Percentiles rank a stretch among this genome's conserved stretches.
Conservation (phyloP, 2,113 vertebrate species). For the Emberiza fucata region DNA sequence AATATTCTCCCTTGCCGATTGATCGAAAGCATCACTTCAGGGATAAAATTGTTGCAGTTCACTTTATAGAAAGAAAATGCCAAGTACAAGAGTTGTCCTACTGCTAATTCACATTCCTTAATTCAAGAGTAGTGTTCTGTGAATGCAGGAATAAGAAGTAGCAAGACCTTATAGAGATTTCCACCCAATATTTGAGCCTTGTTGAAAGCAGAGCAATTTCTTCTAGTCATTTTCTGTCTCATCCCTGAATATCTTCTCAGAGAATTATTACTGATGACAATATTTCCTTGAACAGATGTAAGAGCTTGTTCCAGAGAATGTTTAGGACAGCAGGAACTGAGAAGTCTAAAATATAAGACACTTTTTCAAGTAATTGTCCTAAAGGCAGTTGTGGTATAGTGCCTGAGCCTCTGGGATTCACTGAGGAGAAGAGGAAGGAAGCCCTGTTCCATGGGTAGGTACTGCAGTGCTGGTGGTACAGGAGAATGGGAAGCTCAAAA, state of each 20-base stretch:
- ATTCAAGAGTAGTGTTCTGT: neutral
- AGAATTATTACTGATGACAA: neutral
- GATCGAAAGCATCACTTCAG: neutral
- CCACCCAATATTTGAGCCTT: neutral
- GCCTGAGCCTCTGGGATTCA: neutral
- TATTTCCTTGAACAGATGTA: neutral
- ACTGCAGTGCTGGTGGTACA: neutral
- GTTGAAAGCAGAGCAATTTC: neutral
- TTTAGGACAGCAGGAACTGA: neutral
- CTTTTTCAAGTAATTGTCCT: neutral
- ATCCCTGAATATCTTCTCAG: neutral
- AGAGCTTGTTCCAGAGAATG: neutral
- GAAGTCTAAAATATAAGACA: neutral
- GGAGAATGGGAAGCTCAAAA: neutral
- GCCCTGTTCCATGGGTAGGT: neutral
- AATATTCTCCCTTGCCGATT: neutral
- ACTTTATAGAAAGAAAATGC: neutral
- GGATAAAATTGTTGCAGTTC: neutral
- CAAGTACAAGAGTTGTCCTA: neutral
- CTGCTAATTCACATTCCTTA: neutral
- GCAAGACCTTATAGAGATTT: neutral
- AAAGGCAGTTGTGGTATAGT: neutral
- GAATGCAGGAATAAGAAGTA: neutral
- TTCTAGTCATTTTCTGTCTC: neutral
- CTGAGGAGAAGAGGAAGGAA: neutral